Conservation (phyloP, 2,888 invertebrate genomes). For the Polietes domitor region DNA sequence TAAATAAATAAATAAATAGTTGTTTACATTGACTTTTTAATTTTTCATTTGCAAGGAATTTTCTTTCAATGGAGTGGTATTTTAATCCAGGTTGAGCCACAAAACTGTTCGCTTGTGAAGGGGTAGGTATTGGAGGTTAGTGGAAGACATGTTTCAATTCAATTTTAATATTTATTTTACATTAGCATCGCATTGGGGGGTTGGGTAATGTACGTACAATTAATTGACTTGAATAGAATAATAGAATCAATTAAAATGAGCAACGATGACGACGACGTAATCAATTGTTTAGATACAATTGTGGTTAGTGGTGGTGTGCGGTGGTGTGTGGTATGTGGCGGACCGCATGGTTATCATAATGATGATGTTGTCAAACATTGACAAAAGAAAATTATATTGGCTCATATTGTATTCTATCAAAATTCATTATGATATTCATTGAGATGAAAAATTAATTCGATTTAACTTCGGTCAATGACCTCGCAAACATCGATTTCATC, state of each 20-base stretch:
- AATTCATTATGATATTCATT: no score
- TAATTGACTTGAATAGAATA: conserved; percentile 19
- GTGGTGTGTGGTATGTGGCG: no score
- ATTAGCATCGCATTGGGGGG: not conserved
- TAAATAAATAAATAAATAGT: not conserved
- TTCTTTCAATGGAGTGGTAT: no score
- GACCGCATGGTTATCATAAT: no score
- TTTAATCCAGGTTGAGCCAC: not conserved
- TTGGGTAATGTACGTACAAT: conserved; percentile 11
- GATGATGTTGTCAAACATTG: no score
- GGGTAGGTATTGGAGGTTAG: not conserved
- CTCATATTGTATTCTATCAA: no score
- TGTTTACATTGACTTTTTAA: not conserved
- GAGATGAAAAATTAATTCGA: no score
- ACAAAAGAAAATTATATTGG: no score
- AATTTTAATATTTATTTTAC: conserved; percentile 22
- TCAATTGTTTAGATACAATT: conserved; percentile 19
- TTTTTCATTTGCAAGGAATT: not conserved
- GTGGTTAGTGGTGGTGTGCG: not conserved
- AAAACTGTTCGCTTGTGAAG: not conserved
- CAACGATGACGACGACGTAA: not conserved
- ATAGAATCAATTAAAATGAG: conserved; percentile 23
- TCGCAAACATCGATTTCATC: no score
- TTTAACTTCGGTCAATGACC: no score
- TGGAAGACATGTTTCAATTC: not conserved